phyloP scores from a whole-genome alignment of 2,797 vertebrate genomes.

The Coregonus sp. region DNA sequence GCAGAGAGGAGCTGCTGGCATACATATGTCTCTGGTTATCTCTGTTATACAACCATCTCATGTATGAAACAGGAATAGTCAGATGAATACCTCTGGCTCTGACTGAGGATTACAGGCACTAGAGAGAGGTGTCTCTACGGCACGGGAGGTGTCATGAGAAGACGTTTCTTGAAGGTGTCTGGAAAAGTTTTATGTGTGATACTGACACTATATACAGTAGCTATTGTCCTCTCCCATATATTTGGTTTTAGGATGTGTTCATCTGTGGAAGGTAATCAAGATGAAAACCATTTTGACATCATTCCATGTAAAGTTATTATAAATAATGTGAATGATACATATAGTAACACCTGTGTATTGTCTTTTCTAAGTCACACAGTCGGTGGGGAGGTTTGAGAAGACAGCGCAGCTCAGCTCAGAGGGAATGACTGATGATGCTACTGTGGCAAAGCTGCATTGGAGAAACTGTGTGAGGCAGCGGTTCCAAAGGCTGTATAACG shows the following conservation, averaged over 20 bases:
- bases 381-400: conserved; percentile 7
- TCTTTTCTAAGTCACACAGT: conserved; percentile 3
- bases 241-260: too few relatives aligned
- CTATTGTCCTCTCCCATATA: too few relatives aligned
- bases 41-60: conserved; percentile 19
- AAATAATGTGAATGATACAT: neutral
- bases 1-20: conserved; percentile 6
- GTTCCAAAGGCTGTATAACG: conserved; percentile 20
- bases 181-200: neutral
- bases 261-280: neutral
- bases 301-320: neutral
- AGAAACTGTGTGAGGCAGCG: conserved; percentile 18
- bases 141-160: conserved; percentile 4
- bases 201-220: neutral
- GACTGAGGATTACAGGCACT: conserved; percentile 17
- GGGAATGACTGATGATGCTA: conserved; percentile 24
- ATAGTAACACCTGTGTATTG: neutral
- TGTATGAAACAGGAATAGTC: conserved; percentile 15
- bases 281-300: neutral
- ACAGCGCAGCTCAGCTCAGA: neutral
- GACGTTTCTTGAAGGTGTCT: neutral
- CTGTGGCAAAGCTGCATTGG: conserved; percentile 1
- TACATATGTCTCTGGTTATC: conserved; percentile 16
- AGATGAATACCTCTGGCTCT: conserved; percentile 12
- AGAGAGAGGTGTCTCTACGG: neutral